These are phyloP conservation scores for Andrena cerasifolii DNA, from an alignment of 1,140 invertebrate genomes.

Conservation along the genomic window DNA sequence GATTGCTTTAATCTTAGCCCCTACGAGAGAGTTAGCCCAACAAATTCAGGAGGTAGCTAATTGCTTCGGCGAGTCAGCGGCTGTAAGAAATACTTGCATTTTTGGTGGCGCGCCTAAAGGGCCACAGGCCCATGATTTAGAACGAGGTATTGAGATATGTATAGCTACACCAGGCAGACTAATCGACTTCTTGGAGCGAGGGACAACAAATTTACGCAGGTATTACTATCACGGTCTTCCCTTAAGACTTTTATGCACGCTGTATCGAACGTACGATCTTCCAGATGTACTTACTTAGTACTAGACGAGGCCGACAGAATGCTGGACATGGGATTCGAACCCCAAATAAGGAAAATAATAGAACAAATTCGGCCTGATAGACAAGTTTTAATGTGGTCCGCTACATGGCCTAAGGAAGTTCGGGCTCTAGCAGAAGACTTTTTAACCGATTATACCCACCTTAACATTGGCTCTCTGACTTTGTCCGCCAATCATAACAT, in stretches of 20 bases:
- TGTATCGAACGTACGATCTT: conserved; percentile 20
- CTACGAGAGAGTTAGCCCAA: conserved; percentile 97
- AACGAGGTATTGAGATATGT: conserved; percentile 94
- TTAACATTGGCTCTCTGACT: conserved; percentile 97
- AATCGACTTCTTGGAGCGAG: conserved; percentile 97
- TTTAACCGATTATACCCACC: conserved; percentile 93
- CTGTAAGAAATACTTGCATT: conserved; percentile 95
- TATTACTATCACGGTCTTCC: conserved; percentile 32
- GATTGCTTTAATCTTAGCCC: conserved; percentile 95
- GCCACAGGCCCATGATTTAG: conserved; percentile 92
- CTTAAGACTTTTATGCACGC: conserved; percentile 17
- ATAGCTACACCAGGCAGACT: conserved; percentile 98
- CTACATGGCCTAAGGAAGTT: conserved; percentile 99
- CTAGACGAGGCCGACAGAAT: conserved; percentile 99
- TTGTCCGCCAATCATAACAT: conserved; percentile 99
- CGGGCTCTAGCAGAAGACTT: conserved; percentile 96
- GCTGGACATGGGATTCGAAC: conserved; percentile 99
- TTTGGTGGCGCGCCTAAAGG: conserved; percentile 98
- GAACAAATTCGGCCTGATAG: conserved; percentile 97
- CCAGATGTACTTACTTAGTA: conserved; percentile 96
- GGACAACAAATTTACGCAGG: conserved; percentile 93
- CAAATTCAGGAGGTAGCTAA: conserved; percentile 97
- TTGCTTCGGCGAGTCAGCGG: conserved; percentile 93
- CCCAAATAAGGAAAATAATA: conserved; percentile 98
- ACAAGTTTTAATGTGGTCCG: conserved; percentile 99